phyloP scores from a whole-genome alignment of 1,140 invertebrate species.

The Anoplolepis gracilipes region DNA sequence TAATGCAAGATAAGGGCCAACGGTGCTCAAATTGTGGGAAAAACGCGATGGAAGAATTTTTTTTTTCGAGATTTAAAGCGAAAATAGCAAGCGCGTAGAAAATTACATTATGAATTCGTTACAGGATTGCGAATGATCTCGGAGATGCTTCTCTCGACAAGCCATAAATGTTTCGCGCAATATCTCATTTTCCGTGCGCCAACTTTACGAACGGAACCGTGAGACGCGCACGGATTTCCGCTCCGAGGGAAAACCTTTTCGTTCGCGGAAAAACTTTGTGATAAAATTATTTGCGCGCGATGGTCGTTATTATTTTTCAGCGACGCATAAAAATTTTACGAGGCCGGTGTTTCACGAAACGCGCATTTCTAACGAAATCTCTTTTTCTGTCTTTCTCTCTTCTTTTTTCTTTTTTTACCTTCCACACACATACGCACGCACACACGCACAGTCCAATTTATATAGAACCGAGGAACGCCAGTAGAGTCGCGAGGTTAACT shows the following conservation, averaged over 20 bases:
- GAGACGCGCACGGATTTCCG: not conserved
- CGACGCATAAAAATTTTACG: constrained; percentile 50
- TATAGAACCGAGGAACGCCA: constrained; percentile 11
- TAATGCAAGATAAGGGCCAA: not conserved
- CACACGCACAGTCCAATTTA: not conserved
- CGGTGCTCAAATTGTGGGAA: not conserved
- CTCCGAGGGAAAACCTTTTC: constrained; percentile 12
- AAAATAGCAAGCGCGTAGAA: not conserved
- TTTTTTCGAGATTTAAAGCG: not conserved
- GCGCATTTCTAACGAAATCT: not conserved
- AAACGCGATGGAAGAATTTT: not conserved
- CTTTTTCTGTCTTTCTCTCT: not conserved
- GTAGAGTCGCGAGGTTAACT: constrained; percentile 34
- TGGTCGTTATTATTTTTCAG: constrained; percentile 55
- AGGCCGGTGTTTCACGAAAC: not conserved
- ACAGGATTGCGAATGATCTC: constrained; percentile 35
- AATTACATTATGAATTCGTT: constrained; percentile 39
- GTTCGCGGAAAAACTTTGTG: constrained; percentile 12
- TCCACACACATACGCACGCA: not conserved
- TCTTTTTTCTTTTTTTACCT: not conserved
- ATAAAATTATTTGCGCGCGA: constrained; percentile 53
- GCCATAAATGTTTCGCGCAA: constrained; percentile 47
- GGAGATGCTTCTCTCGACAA: constrained; percentile 20
- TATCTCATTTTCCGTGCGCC: constrained; percentile 44
- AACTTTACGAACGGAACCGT: constrained; percentile 34